Percentiles rank a stretch among this genome's conserved stretches.
These are phyloP conservation scores for Neomonachus schauinslandi DNA, from an alignment of 2,113 vertebrate genomes.

Conservation along the genomic window DNA sequence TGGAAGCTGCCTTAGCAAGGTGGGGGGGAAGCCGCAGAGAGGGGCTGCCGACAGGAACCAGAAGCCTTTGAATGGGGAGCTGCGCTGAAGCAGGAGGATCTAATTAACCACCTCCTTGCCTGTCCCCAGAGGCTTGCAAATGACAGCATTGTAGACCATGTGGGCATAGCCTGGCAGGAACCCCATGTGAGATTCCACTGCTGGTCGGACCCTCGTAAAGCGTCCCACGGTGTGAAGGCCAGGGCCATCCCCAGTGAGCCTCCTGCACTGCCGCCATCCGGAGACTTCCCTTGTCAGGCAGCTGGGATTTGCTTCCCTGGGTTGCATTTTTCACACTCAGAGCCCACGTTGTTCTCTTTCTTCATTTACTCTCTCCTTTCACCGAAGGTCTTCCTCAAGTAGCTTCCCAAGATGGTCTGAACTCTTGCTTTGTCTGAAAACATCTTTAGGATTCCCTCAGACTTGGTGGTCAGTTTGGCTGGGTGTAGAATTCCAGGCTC, in stretches of 20 bases:
- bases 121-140: background rate
- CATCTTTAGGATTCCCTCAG: background rate
- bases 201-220: background rate
- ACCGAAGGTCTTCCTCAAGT: background rate
- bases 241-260: background rate
- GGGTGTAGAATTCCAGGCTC: background rate
- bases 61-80: background rate
- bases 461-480: background rate
- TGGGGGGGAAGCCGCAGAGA: background rate
- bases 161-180: background rate
- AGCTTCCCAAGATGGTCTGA: background rate
- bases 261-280: accelerated
- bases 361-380: background rate
- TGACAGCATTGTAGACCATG: background rate
- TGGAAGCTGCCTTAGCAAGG: no score
- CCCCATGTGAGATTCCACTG: background rate
- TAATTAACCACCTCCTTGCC: background rate
- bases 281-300: background rate
- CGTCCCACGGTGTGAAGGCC: background rate
- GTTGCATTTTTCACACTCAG: background rate
- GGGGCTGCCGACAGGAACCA: accelerated
- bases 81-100: background rate
- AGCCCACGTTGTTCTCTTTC: background rate
- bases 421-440: background rate
- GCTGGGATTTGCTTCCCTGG: background rate